phyloP scores from a whole-genome alignment of 2,113 vertebrate species.

The Arvicanthis niloticus region DNA sequence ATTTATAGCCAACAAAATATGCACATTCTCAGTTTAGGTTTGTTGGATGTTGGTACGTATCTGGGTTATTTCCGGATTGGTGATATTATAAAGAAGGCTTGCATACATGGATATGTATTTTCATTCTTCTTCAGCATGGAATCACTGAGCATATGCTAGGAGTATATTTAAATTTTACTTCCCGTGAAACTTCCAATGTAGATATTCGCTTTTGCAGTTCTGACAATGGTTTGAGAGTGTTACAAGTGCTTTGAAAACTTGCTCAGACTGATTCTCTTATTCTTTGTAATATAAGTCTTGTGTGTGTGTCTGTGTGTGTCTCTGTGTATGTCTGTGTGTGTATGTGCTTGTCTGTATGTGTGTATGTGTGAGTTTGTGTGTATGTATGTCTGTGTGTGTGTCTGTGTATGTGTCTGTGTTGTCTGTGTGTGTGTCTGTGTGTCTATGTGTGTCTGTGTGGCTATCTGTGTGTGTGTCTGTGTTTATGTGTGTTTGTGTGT shows the following conservation, averaged over 20 bases:
- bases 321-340: too few species aligned
- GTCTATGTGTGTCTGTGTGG: too few species aligned
- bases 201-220: background rate
- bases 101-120: background rate
- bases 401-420: too few species aligned
- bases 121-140: constrained; percentile 21
- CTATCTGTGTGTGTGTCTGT: rapidly evolving
- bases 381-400: too few species aligned
- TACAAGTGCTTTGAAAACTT: background rate
- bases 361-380: too few species aligned
- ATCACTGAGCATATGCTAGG: background rate
- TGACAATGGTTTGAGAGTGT: background rate
- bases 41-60: background rate
- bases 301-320: too few species aligned
- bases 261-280: background rate
- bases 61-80: constrained; percentile 25
- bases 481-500: too few species aligned
- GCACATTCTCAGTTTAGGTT: background rate
- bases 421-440: too few species aligned
- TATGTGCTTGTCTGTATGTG: too few species aligned
- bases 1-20: background rate
- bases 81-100: background rate
- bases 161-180: constrained; percentile 8
- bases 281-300: background rate
- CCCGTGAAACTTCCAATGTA: background rate